Base-by-base conservation (phyloP, 2,113 vertebrate species). In the Oceanites oceanicus region DNA sequence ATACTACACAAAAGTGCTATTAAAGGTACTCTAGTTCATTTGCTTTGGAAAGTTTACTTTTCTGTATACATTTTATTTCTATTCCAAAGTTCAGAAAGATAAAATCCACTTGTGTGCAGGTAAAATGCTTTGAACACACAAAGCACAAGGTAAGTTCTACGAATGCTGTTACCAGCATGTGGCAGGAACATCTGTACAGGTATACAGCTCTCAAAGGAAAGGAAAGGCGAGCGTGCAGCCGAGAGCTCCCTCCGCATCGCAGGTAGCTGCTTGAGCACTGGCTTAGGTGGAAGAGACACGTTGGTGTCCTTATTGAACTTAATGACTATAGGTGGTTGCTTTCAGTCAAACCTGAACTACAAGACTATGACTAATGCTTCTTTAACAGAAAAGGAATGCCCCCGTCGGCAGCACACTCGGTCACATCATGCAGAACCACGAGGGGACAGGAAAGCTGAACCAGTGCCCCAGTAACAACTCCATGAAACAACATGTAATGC, bases 181-280 rank as follows among this genome's bases (percentile, higher is more conserved):
- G 90, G 86, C 70, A 81, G 95, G 92, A 97, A 73, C 74, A 94
- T 84, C 95, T 88, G 80, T 74, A 95, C 68, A 95, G 68, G 73
- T 19, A 82, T 23, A 73, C 40, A 92, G 67, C 78, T 92, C 58
- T n/a, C 59, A 42, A 18, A 63, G 59, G 77, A 36, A 45, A 71
- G 59, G 72, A 36, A 44, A 71, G 58, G 63, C 86, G 90, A 94
- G 71, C 93, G 98, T 97, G 97, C 97, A 91, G 90, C 96, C 8
- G 0, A 88, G 81, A 90, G 91, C 95, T 96, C 72, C 89, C 44
- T 75, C 25, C 19, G 0, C 16, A 5, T 3, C 4, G 27, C 34
- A 38, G 1, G 21, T 26, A 50, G 12, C 82, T 85, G 71, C 86
- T 58, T 49, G 15, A 89, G 94, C 86, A 20, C 87, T 70, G 71